Evolutionary conservation across 2,888 invertebrate species (phyloP).

Genomic region (Drosophila limbata): DNA sequence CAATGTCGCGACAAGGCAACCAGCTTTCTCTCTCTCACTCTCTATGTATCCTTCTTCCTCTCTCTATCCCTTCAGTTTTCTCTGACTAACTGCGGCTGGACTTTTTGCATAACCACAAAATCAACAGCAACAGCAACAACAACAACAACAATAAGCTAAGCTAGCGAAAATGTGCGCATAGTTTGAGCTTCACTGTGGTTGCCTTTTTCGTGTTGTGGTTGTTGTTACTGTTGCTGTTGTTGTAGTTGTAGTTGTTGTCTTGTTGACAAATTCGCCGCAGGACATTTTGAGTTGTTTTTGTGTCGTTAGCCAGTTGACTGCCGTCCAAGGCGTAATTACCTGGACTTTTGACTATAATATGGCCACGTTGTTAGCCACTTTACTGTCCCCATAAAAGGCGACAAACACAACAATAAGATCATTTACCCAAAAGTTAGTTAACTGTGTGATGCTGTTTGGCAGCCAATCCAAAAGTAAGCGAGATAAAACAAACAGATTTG

Average conservation of each 20-base stretch:
- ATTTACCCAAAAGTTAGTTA: conserved; percentile 9
- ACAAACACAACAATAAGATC: conserved; percentile 13
- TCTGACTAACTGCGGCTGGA: conserved; percentile 34
- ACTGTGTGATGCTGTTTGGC: conserved; percentile 50
- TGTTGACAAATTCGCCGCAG: conserved; percentile 74
- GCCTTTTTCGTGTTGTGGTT: conserved; percentile 17
- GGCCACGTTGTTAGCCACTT: conserved; percentile 73
- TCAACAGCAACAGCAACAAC: conserved; percentile 25
- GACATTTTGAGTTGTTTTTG: conserved; percentile 61
- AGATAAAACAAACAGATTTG: neutral
- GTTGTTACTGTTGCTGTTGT: conserved; percentile 10
- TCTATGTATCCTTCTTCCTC: too few relatives aligned
- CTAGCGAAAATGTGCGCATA: conserved; percentile 73
- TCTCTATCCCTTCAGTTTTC: neutral
- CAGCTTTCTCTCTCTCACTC: conserved; percentile 3
- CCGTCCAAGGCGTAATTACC: conserved; percentile 74
- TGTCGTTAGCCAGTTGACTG: conserved; percentile 53
- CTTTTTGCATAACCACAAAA: conserved; percentile 70
- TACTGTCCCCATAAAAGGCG: conserved; percentile 42
- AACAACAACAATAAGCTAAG: conserved; percentile 44
- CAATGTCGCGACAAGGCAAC: conserved; percentile 66
- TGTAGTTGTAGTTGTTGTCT: conserved; percentile 29
- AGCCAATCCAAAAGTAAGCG: neutral
- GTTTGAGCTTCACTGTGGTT: conserved; percentile 62
- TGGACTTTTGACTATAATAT: conserved; percentile 70